Percentiles rank a stretch among this genome's conserved stretches.
These are phyloP conservation scores for Acleris laterana DNA, from an alignment of 2,888 invertebrate species.

Conservation along the genomic window DNA sequence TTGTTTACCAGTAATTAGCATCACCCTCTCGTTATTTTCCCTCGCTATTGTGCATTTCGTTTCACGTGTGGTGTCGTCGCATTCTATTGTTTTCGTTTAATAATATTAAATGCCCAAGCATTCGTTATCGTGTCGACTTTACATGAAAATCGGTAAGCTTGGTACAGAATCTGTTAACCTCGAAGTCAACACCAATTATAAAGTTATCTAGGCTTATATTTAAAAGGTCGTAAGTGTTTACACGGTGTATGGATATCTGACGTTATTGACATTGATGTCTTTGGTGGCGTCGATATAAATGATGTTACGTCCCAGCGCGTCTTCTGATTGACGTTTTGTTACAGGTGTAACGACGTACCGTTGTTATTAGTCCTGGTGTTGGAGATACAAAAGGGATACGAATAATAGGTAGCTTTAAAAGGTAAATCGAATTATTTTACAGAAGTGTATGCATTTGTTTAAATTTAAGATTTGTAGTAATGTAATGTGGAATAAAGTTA, in stretches of 20 bases:
- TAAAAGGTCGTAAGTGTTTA: neutral
- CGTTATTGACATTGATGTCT: conserved; percentile 9
- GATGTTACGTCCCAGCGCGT: conserved; percentile 33
- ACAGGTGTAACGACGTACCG: conserved; percentile 22
- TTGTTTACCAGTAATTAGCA: neutral
- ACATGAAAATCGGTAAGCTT: no score
- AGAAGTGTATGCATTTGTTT: no score
- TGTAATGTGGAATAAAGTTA: no score
- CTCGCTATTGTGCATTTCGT: neutral
- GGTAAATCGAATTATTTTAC: no score
- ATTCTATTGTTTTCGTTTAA: neutral
- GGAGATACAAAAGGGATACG: neutral
- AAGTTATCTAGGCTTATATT: conserved; percentile 44
- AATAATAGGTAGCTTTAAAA: neutral
- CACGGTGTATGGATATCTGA: neutral
- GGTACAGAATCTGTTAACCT: conserved; percentile 27
- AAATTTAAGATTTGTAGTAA: no score
- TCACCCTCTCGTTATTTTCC: neutral
- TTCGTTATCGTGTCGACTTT: no score
- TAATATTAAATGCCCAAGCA: no score
- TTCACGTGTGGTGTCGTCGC: conserved; percentile 1
- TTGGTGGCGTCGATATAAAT: conserved; percentile 27
- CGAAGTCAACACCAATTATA: conserved; percentile 59
- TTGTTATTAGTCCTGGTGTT: conserved; percentile 7
- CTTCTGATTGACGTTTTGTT: conserved; percentile 33